phyloP scores from a whole-genome alignment of 2,113 vertebrate genomes.

The Okapia johnstoni region DNA sequence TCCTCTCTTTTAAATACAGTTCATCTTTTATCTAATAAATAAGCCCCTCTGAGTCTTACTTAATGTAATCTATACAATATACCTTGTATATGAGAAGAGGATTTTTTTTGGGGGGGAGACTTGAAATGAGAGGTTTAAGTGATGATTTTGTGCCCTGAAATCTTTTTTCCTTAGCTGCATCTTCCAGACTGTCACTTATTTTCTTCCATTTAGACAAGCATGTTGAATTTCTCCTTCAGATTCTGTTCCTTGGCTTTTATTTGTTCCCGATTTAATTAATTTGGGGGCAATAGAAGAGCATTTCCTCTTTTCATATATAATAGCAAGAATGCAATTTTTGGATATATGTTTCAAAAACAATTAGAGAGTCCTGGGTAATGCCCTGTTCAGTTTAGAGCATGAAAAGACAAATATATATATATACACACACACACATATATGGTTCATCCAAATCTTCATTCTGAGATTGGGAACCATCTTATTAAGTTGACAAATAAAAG shows the following conservation, averaged over 20 bases:
- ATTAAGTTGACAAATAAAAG: not conserved
- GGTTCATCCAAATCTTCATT: not conserved
- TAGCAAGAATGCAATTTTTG: not conserved
- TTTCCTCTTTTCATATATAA: not conserved
- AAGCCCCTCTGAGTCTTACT: not conserved
- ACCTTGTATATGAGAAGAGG: not conserved
- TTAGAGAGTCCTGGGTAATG: not conserved
- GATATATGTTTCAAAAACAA: not conserved
- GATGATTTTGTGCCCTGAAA: not conserved
- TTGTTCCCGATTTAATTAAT: not conserved
- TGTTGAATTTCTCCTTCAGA: not conserved
- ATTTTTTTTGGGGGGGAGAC: not conserved
- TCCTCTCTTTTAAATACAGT: not conserved
- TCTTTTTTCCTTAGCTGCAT: not conserved
- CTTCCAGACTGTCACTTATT: not conserved
- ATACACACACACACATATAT: no score
- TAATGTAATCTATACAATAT: not conserved
- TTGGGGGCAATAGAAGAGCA: not conserved
- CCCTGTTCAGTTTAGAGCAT: not conserved
- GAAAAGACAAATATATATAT: not conserved
- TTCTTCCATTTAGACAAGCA: not conserved
- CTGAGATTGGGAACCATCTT: not conserved
- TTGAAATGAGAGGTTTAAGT: not conserved
- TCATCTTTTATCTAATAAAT: slow-evolving; percentile 9
- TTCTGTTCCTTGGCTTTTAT: not conserved